Percentiles rank a stretch among this genome's conserved stretches.
Evolutionary conservation across 2,797 vertebrate species (phyloP).

Genomic region (Gallinago nigripennis): DNA sequence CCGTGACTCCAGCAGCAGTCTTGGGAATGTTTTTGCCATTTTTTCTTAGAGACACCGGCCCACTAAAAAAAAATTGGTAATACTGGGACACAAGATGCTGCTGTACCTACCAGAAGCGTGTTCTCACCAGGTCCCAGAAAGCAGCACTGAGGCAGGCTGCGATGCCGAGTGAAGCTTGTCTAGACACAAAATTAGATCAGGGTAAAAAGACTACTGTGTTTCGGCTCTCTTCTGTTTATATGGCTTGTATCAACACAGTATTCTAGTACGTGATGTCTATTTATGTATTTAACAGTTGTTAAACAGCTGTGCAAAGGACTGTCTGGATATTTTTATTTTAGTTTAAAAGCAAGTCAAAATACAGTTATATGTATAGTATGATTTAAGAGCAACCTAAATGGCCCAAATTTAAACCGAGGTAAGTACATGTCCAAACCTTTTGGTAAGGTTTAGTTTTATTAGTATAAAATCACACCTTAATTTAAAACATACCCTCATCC

Average conservation of each 20-base stretch:
- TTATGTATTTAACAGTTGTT: conserved; percentile 47
- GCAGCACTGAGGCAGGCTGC: not conserved
- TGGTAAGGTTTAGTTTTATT: conserved; percentile 24
- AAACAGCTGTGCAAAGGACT: conserved; percentile 37
- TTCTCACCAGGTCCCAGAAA: not conserved
- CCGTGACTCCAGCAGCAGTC: not conserved
- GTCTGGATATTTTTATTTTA: conserved; percentile 45
- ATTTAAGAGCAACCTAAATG: conserved; percentile 17
- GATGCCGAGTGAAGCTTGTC: not conserved
- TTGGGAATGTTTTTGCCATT: not conserved
- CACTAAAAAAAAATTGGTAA: not conserved
- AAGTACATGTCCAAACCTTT: not conserved
- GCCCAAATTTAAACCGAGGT: conserved; percentile 6
- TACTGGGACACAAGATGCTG: not conserved
- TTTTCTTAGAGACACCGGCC: not conserved
- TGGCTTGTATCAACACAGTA: conserved; percentile 43
- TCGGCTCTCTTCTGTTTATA: conserved; percentile 52
- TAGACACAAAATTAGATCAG: conserved; percentile 32
- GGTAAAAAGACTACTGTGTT: conserved; percentile 25
- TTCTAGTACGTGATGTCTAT: conserved; percentile 43
- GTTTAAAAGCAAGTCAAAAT: conserved; percentile 49
- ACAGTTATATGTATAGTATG: not conserved
- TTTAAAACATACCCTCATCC: not conserved
- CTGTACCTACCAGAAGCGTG: not conserved
- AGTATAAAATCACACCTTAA: conserved; percentile 23